A percentile compares a stretch with the other conserved stretches of the same genome.
Conservation (phyloP, 1,140 invertebrate genomes). For the Coptotermes formosanus region DNA sequence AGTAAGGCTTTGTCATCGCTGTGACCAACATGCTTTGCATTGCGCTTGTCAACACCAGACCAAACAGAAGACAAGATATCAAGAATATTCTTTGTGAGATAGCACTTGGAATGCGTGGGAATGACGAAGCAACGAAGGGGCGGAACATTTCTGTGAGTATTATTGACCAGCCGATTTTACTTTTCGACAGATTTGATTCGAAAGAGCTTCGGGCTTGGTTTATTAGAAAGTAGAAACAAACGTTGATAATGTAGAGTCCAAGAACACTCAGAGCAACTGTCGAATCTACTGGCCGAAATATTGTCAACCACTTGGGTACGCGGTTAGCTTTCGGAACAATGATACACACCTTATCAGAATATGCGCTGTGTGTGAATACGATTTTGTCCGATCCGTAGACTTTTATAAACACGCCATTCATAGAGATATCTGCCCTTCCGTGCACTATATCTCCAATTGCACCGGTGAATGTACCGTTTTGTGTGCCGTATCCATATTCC, state of each 20-base stretch:
- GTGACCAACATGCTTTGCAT: conserved; percentile 43
- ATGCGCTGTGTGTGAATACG: conserved; percentile 43
- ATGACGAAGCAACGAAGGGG: not conserved
- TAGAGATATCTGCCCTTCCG: conserved; percentile 43
- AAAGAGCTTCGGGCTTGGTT: not conserved
- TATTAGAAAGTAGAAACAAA: conserved; percentile 41
- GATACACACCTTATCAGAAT: conserved; percentile 47
- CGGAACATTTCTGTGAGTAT: not conserved
- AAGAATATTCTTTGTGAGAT: conserved; percentile 42
- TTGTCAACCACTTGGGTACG: conserved; percentile 47
- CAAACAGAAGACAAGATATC: conserved; percentile 41
- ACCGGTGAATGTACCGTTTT: conserved; percentile 46
- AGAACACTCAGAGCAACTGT: not conserved
- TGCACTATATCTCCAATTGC: conserved; percentile 44
- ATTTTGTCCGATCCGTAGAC: conserved; percentile 42
- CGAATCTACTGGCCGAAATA: conserved; percentile 44
- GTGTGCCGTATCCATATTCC: conserved; percentile 41
- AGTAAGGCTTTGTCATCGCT: conserved; percentile 43
- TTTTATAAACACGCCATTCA: conserved; percentile 47
- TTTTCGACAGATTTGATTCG: not conserved
- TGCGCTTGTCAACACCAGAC: conserved; percentile 42
- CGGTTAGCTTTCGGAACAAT: conserved; percentile 45
- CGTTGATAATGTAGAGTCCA: conserved; percentile 34
- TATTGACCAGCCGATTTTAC: not conserved
- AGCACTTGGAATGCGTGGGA: not conserved